Conservation (phyloP, 2,888 invertebrate species). For the Ormyrus thymus region DNA sequence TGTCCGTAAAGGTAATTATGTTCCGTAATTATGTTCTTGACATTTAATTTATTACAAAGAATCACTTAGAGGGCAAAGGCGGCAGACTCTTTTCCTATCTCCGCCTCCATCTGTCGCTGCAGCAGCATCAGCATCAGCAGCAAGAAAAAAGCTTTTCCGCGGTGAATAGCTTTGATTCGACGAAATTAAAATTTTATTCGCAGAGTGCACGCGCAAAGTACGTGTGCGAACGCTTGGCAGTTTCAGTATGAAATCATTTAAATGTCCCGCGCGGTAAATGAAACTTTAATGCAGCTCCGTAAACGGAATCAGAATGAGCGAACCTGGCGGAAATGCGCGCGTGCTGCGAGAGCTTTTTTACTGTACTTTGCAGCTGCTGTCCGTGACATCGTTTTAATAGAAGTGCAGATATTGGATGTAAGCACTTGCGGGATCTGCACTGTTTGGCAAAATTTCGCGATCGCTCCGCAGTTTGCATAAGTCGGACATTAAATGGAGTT, state of each 20-base stretch:
- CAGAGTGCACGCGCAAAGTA: background rate
- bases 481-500: no score
- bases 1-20: slow-evolving; percentile 44
- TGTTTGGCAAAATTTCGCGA: no score
- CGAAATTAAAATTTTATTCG: slow-evolving; percentile 52
- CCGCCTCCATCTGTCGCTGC: background rate
- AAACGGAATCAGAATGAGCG: background rate
- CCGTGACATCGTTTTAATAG: slow-evolving; percentile 26
- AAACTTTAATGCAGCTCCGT: slow-evolving; percentile 58
- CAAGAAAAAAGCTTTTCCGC: slow-evolving; percentile 2
- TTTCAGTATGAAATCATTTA: slow-evolving; percentile 62
- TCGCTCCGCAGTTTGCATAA: no score
- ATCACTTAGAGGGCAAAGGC: slow-evolving; percentile 25
- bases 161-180: slow-evolving; percentile 40
- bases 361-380: background rate
- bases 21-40: slow-evolving; percentile 48
- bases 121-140: no score
- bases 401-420: background rate
- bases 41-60: slow-evolving; percentile 47
- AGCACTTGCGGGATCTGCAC: no score
- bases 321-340: background rate
- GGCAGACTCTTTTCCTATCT: background rate
- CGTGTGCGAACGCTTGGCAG: slow-evolving; percentile 11
- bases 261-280: slow-evolving; percentile 59
- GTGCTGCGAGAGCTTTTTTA: background rate